Conservation (phyloP, 2,113 vertebrate species). For the Xenus cinereus region DNA sequence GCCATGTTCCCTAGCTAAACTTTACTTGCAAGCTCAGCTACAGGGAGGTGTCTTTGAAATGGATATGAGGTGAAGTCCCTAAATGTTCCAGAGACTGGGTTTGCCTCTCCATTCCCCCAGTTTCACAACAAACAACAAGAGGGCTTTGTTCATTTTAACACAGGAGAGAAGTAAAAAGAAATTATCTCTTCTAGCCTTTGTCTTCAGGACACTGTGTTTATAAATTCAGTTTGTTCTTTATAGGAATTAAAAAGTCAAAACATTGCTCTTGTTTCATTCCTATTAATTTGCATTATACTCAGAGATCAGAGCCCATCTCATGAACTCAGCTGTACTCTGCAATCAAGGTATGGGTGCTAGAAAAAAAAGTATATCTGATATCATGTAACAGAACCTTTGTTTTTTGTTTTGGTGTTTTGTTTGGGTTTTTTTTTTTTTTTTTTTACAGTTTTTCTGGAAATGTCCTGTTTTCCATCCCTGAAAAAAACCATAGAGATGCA, state of each 20-base stretch:
- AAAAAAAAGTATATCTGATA: neutral
- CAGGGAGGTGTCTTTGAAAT: neutral
- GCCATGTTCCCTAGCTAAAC: neutral
- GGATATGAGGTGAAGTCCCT: neutral
- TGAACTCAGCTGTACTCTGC: accelerated
- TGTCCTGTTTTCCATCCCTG: neutral
- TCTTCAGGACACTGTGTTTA: neutral
- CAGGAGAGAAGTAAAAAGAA: neutral
- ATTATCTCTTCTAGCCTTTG: neutral
- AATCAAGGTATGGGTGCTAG: neutral
- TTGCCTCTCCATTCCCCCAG: neutral
- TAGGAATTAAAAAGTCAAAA: neutral
- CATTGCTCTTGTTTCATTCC: neutral
- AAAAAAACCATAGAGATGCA: neutral
- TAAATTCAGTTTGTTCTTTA: neutral
- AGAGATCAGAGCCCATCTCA: neutral
- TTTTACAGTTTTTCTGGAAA: neutral
- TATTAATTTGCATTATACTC: neutral
- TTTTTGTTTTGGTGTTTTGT: neutral
- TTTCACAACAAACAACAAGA: neutral
- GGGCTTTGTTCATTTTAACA: neutral
- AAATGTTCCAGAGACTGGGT: neutral
- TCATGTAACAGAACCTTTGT: accelerated
- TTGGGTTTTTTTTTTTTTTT: neutral
- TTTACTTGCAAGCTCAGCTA: neutral